Evolutionary conservation across 1,140 invertebrate genomes (phyloP).

Genomic region (Oppia nitens): DNA sequence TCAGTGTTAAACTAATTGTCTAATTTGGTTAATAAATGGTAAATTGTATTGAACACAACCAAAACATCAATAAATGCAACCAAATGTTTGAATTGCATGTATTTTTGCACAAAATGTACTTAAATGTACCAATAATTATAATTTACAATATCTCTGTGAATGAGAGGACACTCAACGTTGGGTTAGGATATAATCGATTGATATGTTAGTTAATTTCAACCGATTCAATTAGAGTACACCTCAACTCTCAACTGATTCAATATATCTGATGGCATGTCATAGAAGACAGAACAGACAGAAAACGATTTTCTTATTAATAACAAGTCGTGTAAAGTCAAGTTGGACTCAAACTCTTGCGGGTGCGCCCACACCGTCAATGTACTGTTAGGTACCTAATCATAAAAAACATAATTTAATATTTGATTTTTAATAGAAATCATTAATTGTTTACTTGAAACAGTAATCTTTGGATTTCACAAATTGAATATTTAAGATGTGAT

Average conservation of each 20-base stretch:
- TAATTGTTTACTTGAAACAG: constrained; percentile 20
- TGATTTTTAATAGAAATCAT: not conserved
- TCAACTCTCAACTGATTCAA: constrained; percentile 6
- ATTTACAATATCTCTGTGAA: not conserved
- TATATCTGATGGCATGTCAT: constrained; percentile 18
- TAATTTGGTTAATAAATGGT: no score
- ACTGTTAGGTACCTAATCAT: constrained; percentile 21
- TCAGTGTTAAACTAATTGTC: no score
- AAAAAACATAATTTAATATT: not conserved
- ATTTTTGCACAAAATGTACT: not conserved
- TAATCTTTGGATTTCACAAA: constrained; percentile 22
- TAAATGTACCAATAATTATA: not conserved
- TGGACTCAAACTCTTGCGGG: constrained; percentile 15
- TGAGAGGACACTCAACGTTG: not conserved
- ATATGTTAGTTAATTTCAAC: no score
- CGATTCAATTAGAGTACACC: not conserved
- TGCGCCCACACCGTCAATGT: constrained; percentile 20
- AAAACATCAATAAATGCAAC: not conserved
- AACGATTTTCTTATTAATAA: constrained; percentile 20
- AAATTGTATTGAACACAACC: not conserved
- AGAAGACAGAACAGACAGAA: constrained; percentile 20
- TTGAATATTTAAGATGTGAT: constrained; percentile 45
- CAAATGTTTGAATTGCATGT: not conserved
- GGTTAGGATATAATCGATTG: no score
- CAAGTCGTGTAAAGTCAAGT: constrained; percentile 19